Evolutionary conservation across 2,888 invertebrate species (phyloP).

Genomic region (Caenorhabditis parvicauda): DNA sequence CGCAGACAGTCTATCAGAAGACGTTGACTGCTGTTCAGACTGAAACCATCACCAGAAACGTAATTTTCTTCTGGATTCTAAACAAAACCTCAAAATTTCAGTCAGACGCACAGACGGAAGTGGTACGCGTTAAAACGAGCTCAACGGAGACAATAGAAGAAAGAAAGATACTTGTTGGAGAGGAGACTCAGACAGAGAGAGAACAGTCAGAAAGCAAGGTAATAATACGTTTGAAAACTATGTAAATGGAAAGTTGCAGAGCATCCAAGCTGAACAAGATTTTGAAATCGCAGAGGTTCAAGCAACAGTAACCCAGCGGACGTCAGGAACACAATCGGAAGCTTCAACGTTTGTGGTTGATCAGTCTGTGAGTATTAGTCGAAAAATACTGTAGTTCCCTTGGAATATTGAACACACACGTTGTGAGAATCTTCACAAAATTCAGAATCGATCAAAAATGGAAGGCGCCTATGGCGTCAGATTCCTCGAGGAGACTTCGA

Average conservation of each 20-base stretch:
- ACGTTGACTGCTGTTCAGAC: no score
- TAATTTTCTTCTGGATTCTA: no score
- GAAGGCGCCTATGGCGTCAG: slow-evolving; percentile 12
- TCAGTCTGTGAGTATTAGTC: neutral
- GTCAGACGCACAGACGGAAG: no score
- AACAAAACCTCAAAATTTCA: no score
- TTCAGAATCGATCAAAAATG: slow-evolving; percentile 7
- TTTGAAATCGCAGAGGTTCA: neutral
- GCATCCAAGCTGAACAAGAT: neutral
- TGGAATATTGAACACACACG: no score
- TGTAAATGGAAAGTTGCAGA: neutral
- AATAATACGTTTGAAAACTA: neutral
- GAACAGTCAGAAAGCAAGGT: no score
- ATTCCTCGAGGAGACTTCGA: slow-evolving; percentile 13
- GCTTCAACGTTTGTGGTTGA: slow-evolving; percentile 14
- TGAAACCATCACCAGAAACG: no score
- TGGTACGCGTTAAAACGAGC: neutral
- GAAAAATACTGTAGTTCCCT: neutral
- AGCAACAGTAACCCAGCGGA: slow-evolving; percentile 3
- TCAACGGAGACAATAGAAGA: no score
- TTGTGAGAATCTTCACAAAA: no score
- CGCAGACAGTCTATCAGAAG: no score
- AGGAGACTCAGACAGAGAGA: no score
- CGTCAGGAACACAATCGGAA: slow-evolving; percentile 9
- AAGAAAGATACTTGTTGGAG: no score